Evolutionary conservation across 35 echinoderm and acorn worm species (phyloP), one percentile per base, ranked within the genome.

Genomic region (Lytechinus variegatus): DNA sequence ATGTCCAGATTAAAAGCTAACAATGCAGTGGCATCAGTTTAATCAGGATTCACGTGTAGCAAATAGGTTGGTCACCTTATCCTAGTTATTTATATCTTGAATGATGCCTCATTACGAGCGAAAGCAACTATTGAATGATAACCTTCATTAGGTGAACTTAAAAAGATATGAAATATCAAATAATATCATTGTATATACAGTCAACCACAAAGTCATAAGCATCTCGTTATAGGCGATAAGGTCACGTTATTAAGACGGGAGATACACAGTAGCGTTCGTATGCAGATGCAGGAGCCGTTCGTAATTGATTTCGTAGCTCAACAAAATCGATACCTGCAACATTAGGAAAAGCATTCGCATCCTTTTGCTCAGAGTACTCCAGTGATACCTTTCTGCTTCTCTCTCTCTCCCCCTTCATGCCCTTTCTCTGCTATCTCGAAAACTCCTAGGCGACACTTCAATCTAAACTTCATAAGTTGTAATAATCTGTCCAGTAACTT

Each of bases 251-350:
- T 24, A 79, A n/a, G 66, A n/a, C 21, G 19, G 6, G 16, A 79
- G 66, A 24, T 79, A n/a, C 66, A 79, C 66, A 24, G 66, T 58
- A 79, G 66, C 66, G 56, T 79, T 79, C 16, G 61, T 71, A 71
- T 71, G 6, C 61, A 79, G 66, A 79, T 79, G 66, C 19, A 79
- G 66, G 19, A 79, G 19, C 66, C 66, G 21, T 79, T 79, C 21
- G 66, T 79, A 79, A 79, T 79, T 79, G 66, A n/a, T 79, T 79
- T 79, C 66, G 19, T 79, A 24, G 66, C 66, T 79, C 19, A 16
- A 79, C 33, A 79, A 79, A 79, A 79, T 79, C 66, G n/a, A 79
- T 79, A 79, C 66, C n/a, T 79, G 19, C 66, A 79, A 79, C 66
- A 79, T 79, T 79, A 79, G 19, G 66, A 24, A 79, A 16, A 79